Evolutionary conservation across 2,888 invertebrate genomes (phyloP).

Genomic region (Hoplodrina blanda): DNA sequence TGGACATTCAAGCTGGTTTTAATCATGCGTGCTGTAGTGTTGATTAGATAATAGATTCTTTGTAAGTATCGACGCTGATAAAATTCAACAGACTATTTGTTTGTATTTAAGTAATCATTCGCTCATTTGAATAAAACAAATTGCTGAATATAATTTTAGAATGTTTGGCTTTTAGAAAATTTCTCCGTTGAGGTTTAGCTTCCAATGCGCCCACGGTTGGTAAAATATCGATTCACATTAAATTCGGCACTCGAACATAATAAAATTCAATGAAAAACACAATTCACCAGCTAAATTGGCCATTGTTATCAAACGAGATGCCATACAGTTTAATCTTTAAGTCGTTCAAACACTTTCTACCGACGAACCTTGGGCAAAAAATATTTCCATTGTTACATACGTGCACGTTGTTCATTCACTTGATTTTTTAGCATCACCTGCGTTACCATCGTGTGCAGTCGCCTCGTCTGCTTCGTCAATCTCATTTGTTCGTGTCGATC

Average conservation of each 20-base stretch:
- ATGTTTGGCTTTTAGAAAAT: constrained; percentile 11
- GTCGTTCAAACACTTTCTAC: constrained; percentile 78
- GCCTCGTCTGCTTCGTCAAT: constrained; percentile 62
- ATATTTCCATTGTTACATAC: constrained; percentile 76
- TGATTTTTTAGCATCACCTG: constrained; percentile 74
- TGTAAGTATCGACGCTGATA: constrained; percentile 44
- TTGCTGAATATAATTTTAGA: not conserved
- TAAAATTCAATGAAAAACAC: constrained; percentile 65
- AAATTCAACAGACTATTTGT: constrained; percentile 30
- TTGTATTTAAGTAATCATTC: constrained; percentile 25
- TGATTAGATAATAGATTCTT: constrained; percentile 63
- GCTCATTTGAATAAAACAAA: constrained; percentile 29
- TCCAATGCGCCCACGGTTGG: constrained; percentile 17
- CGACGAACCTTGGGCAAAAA: constrained; percentile 72
- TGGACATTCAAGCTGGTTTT: constrained; percentile 50
- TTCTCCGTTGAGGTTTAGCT: constrained; percentile 1
- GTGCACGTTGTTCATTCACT: constrained; percentile 73
- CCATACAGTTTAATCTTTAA: constrained; percentile 71
- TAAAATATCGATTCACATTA: constrained; percentile 43
- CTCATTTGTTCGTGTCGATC: constrained; percentile 58
- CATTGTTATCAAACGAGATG: constrained; percentile 74
- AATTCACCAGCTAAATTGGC: constrained; percentile 70
- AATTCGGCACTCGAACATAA: constrained; percentile 50
- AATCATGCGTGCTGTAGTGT: constrained; percentile 46
- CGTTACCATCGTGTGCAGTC: constrained; percentile 64